These are phyloP conservation scores for Microctonus aethiopoides DNA, from an alignment of 2,888 invertebrate genomes.

Conservation along the genomic window DNA sequence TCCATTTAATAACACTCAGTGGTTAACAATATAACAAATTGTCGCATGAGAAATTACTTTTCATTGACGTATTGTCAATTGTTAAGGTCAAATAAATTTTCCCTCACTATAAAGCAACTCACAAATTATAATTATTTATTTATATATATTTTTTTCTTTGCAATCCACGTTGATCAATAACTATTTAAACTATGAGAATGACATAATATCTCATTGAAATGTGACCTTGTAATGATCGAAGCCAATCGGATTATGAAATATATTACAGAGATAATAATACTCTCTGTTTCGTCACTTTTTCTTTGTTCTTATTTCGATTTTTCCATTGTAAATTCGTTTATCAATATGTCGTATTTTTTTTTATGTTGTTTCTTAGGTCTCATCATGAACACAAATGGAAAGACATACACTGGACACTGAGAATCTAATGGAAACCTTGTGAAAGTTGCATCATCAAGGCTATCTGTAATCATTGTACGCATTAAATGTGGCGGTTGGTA, in stretches of 20 bases:
- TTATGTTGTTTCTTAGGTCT: no score
- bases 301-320: not conserved
- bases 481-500: slow-evolving; percentile 47
- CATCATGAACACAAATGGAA: no score
- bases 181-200: not conserved
- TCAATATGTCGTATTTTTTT: no score
- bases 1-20: no score
- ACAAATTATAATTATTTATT: not conserved
- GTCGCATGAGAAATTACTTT: no score
- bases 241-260: slow-evolving; percentile 4
- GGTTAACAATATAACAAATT: no score
- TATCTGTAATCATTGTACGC: slow-evolving; percentile 51
- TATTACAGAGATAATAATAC: not conserved
- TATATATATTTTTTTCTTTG: not conserved
- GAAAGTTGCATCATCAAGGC: slow-evolving; percentile 63
- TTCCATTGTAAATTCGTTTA: not conserved
- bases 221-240: slow-evolving; percentile 4
- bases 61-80: no score
- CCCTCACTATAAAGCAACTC: no score
- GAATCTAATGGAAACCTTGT: slow-evolving; percentile 52
- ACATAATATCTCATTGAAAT: slow-evolving; percentile 7
- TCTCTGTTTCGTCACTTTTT: not conserved
- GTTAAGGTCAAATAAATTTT: no score
- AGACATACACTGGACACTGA: not conserved
- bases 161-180: not conserved